Percentiles rank a stretch among this genome's conserved stretches.
phyloP scores from a whole-genome alignment of 2,797 vertebrate genomes.

The Echiichthys vipera region DNA sequence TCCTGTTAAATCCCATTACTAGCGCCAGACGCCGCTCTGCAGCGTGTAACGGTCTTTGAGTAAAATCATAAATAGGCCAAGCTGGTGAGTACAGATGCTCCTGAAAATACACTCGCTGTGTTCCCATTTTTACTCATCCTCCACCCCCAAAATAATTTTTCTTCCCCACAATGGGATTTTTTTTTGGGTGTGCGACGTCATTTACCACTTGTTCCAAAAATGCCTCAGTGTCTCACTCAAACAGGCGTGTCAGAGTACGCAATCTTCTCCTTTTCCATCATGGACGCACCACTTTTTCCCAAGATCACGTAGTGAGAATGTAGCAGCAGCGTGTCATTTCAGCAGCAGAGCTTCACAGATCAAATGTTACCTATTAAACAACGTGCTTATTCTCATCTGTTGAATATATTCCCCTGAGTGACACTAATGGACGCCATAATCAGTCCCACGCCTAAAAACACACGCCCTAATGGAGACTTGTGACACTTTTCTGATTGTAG shows the following conservation, averaged over 20 bases:
- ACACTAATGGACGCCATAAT: constrained; percentile 20
- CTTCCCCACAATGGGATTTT: constrained; percentile 13
- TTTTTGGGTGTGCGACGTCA: constrained; percentile 48
- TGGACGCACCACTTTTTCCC: constrained; percentile 13
- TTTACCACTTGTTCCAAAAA: constrained; percentile 40
- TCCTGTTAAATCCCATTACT: constrained; percentile 71
- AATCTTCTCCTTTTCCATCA: constrained; percentile 1
- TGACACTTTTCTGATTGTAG: constrained; percentile 16
- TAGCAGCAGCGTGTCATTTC: constrained; percentile 1
- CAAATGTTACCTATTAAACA: background rate
- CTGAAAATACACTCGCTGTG: constrained; percentile 56
- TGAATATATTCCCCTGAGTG: constrained; percentile 3
- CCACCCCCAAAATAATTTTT: constrained; percentile 19
- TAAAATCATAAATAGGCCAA: constrained; percentile 71
- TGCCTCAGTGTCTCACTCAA: constrained; percentile 36
- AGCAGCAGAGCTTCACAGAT: background rate
- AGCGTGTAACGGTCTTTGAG: constrained; percentile 41
- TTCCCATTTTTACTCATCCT: constrained; percentile 50
- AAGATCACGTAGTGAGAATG: constrained; percentile 6
- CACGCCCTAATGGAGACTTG: background rate
- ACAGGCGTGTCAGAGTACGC: constrained; percentile 42
- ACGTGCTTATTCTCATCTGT: constrained; percentile 30
- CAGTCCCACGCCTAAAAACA: background rate
- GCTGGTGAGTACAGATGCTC: constrained; percentile 71
- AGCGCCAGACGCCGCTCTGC: constrained; percentile 49